Evolutionary conservation across 2,113 vertebrate species (phyloP).

Genomic region (Choloepus hoffmanni): DNA sequence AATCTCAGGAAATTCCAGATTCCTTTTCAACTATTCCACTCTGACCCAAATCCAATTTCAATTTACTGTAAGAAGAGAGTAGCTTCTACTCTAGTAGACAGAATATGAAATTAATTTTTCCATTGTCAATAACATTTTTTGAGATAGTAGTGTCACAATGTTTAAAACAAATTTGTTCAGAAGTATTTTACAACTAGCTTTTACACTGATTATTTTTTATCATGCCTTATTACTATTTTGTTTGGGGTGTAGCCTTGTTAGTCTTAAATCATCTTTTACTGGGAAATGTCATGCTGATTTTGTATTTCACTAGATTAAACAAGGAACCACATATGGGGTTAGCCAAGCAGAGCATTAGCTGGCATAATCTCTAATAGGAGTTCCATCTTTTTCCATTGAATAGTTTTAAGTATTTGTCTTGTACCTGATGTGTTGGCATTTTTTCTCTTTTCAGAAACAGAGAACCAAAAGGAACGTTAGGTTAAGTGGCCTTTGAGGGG

Average conservation of each 20-base stretch:
- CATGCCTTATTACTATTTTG: neutral
- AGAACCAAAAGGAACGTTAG: slow-evolving; percentile 24
- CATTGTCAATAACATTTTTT: slow-evolving; percentile 30
- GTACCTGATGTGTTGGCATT: neutral
- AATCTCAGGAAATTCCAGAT: slow-evolving; percentile 28
- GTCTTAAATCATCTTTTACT: neutral
- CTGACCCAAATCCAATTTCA: slow-evolving; percentile 49
- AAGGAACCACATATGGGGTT: neutral
- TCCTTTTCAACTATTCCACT: slow-evolving; percentile 51
- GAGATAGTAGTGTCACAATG: slow-evolving; percentile 32
- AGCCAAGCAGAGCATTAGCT: neutral
- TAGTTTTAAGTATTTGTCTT: neutral
- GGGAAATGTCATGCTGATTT: neutral
- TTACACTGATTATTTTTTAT: neutral
- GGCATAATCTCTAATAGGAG: neutral
- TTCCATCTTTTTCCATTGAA: slow-evolving; percentile 33
- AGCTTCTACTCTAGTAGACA: neutral
- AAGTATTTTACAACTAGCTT: slow-evolving; percentile 29
- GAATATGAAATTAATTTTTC: slow-evolving; percentile 49
- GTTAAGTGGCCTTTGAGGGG: neutral
- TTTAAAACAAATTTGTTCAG: slow-evolving; percentile 28
- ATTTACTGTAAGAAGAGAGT: neutral
- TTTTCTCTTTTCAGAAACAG: neutral
- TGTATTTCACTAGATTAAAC: slow-evolving; percentile 35
- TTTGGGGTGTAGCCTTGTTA: neutral